Conservation (phyloP, 2,888 invertebrate genomes). For the Platynereis dumerilii region DNA sequence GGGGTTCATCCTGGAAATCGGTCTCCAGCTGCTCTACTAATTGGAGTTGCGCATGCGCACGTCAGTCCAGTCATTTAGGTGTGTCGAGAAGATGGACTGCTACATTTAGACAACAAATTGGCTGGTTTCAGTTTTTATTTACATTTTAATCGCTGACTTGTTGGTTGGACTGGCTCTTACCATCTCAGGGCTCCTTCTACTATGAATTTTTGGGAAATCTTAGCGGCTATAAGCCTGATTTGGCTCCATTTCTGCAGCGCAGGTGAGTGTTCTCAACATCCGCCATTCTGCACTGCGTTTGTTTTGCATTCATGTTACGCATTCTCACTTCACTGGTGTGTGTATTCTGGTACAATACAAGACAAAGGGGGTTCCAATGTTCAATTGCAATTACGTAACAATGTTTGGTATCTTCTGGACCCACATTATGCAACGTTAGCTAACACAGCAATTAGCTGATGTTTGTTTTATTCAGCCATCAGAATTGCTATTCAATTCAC, state of each 20-base stretch:
- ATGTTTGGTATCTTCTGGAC: too few relatives aligned
- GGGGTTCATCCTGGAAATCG: too few relatives aligned
- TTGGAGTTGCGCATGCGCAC: conserved; percentile 14
- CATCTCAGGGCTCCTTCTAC: conserved; percentile 18
- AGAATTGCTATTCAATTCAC: too few relatives aligned
- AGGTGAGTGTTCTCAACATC: conserved; percentile 13
- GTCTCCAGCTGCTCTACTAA: too few relatives aligned
- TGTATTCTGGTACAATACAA: too few relatives aligned
- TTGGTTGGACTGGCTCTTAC: background rate
- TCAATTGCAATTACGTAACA: too few relatives aligned
- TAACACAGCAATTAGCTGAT: too few relatives aligned
- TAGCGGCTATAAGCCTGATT: conserved; percentile 16
- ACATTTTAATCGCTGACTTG: background rate
- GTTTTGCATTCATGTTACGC: too few relatives aligned
- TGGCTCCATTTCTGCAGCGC: conserved; percentile 19
- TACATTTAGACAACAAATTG: conserved; percentile 1
- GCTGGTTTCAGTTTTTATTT: background rate
- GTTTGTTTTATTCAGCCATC: too few relatives aligned
- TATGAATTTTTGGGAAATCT: conserved; percentile 20
- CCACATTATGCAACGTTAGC: too few relatives aligned
- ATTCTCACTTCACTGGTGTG: too few relatives aligned
- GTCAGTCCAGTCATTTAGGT: conserved; percentile 7
- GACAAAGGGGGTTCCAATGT: too few relatives aligned
- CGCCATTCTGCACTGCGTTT: conserved; percentile 1
- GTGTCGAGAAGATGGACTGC: conserved; percentile 14